Conservation (phyloP, 1,140 invertebrate genomes). For the Leptinotarsa defecta region DNA sequence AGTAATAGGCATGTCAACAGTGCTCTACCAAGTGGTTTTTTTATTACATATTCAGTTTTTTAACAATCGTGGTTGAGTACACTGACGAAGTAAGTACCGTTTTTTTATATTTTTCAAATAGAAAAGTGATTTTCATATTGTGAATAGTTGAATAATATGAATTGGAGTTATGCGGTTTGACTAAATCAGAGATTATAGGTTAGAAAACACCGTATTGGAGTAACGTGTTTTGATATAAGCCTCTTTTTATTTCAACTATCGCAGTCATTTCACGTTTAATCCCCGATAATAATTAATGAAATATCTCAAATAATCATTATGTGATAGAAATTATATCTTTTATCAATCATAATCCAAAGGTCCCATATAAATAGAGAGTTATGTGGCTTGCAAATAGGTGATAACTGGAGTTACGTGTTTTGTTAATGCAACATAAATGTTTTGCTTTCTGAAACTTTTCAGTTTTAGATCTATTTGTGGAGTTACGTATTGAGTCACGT, state of each 20-base stretch:
- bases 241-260: too few relatives aligned
- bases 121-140: constrained; percentile 1
- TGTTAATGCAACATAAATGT: constrained; percentile 2
- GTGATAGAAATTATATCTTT: too few relatives aligned
- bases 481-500: constrained; percentile 8
- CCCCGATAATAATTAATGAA: too few relatives aligned
- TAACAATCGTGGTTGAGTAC: constrained; percentile 9
- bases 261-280: too few relatives aligned
- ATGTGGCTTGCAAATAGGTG: constrained; percentile 12
- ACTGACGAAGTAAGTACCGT: constrained; percentile 1
- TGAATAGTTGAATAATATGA: constrained; percentile 14
- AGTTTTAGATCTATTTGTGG: constrained; percentile 15
- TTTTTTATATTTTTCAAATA: constrained; percentile 12
- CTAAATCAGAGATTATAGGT: constrained; percentile 10
- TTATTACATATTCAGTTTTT: constrained; percentile 10
- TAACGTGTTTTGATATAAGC: neutral
- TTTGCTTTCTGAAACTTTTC: constrained; percentile 8
- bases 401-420: constrained; percentile 17
- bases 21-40: constrained; percentile 4
- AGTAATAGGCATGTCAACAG: neutral
- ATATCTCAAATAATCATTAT: too few relatives aligned
- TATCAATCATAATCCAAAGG: too few relatives aligned
- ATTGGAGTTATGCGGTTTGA: constrained; percentile 16
- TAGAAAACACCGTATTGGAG: constrained; percentile 11
- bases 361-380: neutral